phyloP scores from a whole-genome alignment of 2,888 invertebrate genomes.

The Eristalinus aeneus region DNA sequence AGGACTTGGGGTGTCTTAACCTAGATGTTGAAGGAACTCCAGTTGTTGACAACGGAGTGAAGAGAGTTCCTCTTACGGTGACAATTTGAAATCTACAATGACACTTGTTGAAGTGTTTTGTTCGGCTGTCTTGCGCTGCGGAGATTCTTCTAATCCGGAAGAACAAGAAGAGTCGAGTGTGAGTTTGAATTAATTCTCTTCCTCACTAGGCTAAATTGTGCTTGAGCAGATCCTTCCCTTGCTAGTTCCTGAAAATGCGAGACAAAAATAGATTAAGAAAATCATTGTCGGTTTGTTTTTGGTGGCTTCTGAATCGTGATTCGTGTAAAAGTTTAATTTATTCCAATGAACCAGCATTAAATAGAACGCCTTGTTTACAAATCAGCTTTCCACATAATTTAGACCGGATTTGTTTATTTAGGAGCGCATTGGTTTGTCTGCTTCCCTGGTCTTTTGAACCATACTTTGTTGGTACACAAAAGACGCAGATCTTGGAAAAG shows the following conservation, averaged over 20 bases:
- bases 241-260: not conserved
- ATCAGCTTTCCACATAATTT: not conserved
- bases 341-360: not conserved
- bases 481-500: not conserved
- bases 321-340: not conserved
- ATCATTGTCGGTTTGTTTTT: too few relatives aligned
- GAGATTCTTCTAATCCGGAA: not conserved
- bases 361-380: not conserved
- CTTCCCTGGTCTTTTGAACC: not conserved
- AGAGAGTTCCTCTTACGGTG: not conserved
- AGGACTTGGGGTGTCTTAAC: not conserved
- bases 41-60: not conserved
- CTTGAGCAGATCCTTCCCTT: not conserved
- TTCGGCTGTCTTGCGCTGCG: not conserved
- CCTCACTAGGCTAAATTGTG: not conserved
- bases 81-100: not conserved
- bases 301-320: not conserved
- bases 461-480: not conserved
- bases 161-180: not conserved
- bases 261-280: too few relatives aligned
- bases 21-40: not conserved
- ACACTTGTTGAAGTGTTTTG: not conserved
- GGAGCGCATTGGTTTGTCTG: not conserved
- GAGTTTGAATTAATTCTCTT: not conserved
- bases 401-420: not conserved